Percentiles rank a stretch among this genome's conserved stretches.
Evolutionary conservation across 2,888 invertebrate genomes (phyloP).

Genomic region (Kryphioiulus occultus): DNA sequence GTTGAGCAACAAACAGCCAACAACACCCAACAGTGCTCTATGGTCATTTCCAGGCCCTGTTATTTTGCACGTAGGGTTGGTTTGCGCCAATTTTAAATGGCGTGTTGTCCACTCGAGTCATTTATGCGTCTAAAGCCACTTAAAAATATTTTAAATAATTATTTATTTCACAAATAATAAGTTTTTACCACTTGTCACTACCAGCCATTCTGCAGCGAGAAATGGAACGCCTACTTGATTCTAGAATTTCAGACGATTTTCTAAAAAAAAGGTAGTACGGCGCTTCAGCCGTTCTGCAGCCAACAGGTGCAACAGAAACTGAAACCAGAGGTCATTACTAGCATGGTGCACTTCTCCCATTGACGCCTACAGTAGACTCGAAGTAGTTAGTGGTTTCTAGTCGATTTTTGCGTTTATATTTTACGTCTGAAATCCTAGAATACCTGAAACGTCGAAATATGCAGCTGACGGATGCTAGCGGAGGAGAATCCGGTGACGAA

Average conservation of each 20-base stretch:
- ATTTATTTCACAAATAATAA: background rate
- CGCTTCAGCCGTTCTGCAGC: background rate
- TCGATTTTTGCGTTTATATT: background rate
- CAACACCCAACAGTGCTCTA: no score
- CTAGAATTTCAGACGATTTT: background rate
- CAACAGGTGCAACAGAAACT: background rate
- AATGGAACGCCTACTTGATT: conserved; percentile 6
- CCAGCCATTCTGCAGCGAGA: background rate
- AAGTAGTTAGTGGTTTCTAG: background rate
- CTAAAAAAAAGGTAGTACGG: background rate
- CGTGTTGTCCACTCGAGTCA: background rate
- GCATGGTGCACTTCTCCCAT: background rate
- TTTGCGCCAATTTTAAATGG: background rate
- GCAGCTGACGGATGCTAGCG: background rate
- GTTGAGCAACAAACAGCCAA: background rate
- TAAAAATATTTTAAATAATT: background rate
- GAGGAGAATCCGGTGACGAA: background rate
- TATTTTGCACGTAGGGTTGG: background rate
- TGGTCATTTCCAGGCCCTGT: background rate
- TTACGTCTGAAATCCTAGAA: background rate
- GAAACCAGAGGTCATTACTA: background rate
- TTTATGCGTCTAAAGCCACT: background rate
- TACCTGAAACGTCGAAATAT: background rate
- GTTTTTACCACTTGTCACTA: background rate
- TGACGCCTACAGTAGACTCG: background rate